Conservation (phyloP, 1,140 invertebrate species). For the Aphidius ervi region DNA sequence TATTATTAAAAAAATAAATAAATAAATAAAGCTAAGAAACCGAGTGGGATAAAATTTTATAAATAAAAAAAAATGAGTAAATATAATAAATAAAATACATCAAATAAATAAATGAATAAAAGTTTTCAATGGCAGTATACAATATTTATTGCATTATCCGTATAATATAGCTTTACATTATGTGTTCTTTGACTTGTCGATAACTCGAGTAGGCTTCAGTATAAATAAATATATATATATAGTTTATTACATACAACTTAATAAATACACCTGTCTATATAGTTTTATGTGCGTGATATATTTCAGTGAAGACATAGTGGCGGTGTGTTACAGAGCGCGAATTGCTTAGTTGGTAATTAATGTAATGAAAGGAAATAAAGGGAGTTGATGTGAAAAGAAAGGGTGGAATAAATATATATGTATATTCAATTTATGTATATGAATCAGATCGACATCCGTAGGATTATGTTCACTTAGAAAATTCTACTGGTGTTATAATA, state of each 20-base stretch:
- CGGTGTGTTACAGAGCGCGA: constrained; percentile 20
- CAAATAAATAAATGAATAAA: too few species aligned
- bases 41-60: too few species aligned
- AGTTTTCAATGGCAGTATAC: too few species aligned
- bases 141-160: too few species aligned
- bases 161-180: neutral
- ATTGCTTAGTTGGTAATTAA: constrained; percentile 36
- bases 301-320: constrained; percentile 2
- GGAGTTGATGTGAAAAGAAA: constrained; percentile 6
- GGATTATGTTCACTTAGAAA: constrained; percentile 30
- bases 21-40: too few species aligned
- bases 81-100: too few species aligned
- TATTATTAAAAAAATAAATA: too few species aligned
- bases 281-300: constrained; percentile 2
- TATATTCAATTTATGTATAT: too few species aligned
- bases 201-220: neutral
- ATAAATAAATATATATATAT: neutral
- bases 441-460: constrained; percentile 14
- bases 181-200: neutral
- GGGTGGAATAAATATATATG: neutral
- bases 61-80: too few species aligned
- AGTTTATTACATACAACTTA: too few species aligned
- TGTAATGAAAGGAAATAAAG: constrained; percentile 39
- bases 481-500: constrained; percentile 27
- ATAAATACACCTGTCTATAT: too few species aligned